Evolutionary conservation across 2,113 vertebrate genomes (phyloP), one percentile per base, ranked within the genome.

Genomic region (Toxotes jaculatrix): DNA sequence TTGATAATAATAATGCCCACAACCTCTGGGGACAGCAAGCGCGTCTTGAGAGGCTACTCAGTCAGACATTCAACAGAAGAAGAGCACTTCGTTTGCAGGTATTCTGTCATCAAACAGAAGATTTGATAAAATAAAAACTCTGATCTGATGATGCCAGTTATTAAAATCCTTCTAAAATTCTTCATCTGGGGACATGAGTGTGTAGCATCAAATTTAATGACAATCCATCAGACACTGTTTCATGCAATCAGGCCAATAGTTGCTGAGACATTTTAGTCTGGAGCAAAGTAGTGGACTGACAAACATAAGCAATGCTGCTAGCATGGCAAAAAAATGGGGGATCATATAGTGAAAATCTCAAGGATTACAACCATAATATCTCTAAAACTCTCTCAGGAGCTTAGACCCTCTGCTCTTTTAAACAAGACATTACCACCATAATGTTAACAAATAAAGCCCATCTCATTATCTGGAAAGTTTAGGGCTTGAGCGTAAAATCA

Each of bases 381-480:
- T 63, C 5, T 14, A 38, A 66, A 65, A 70, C 3, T 55, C 10
- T 7, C 21, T 21, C 5, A 57, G 7, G 1, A 66, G 43, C 17
- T 45, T 1, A 59, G 11, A 59, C 10, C 7, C 19, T 38, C 7
- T 81, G 10, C 19, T 74, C 10, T 19, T 45, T 21, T 47, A 40
- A 77, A 66, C 73, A 60, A 74, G 5, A 40, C 34, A 72, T 68
- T 51, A 43, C 19, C 3, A 14, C 32, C 40, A 51, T n/a, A 9
- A 51, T 42, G 14, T 74, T 49, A 79, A 63, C 43, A 55, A 69
- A 40, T 38, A 57, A 75, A 82, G 47, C 32, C 59, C 43, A 31
- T 13, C 38, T 75, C 32, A 57, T 80, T 76, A 70, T 40, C 53
- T 32, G 64, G 47, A 47, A 79, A n/a, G 38, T 74, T 85, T 55